Base-by-base conservation (phyloP, 1,140 invertebrate species). In the Nylanderia fulva region DNA sequence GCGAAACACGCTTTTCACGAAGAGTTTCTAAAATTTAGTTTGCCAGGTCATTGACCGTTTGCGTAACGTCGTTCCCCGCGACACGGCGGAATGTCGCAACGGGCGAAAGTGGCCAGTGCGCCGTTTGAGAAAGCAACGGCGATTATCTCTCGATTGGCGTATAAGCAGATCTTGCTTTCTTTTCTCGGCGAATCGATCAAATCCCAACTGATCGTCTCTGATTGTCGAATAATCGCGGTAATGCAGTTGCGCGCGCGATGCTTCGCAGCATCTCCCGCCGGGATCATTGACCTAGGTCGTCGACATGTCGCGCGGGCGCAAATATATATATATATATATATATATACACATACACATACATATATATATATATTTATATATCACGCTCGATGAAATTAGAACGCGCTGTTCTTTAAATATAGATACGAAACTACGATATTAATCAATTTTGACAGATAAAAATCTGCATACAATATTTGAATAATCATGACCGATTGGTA, bases 21-120 rank as follows among this genome's bases (percentile, higher is more conserved):
- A 54, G 36, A 79, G 64, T 89, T 90, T 86, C 86, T 90, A 91
- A 92, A 94, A 94, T 94, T 92, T 92, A 88, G 91, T 92, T 92
- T 93, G 91, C 21, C 88, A 85, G 93, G 92, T 91, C 92, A 89
- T 92, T 90, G 93, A 93, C 93, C 92, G 92, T 93, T 94, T 94
- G 92, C 92, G 93, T 93, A 94, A 94, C 92, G 71, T 86, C 60
- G 83, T 86, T 88, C 86, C 86, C 74, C 88, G 85, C 88, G 74
- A 77, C 84, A 85, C 84, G 58, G 63, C 18, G 64, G 76, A 80
- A 82, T 94, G 93, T 94, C 91, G 93, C 93, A 95, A 95, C 84
- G 85, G 91, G 93, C 93, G 94, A 94, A 95, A 94, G 94, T 94
- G 88, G 88, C 85, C 90, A 82, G 76, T 75, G 87, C 85, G 84